Base-by-base conservation (phyloP, 2,113 vertebrate genomes). In the Sprattus sprattus region DNA sequence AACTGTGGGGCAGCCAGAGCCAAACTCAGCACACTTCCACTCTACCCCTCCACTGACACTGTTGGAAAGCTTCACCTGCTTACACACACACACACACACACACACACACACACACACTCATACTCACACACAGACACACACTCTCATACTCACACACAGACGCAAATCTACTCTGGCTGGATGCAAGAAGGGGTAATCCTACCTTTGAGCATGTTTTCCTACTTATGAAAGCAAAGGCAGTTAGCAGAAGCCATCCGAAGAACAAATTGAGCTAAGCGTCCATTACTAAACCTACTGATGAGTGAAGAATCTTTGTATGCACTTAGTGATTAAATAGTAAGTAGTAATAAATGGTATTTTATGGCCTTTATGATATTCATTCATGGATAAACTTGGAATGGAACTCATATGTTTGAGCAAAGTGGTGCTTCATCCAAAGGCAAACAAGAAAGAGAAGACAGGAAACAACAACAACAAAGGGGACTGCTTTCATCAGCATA, bases 401-500 rank as follows among this genome's bases (percentile, higher is more conserved):
- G 71, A 32, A 75, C 28, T 4, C 39, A 10, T 47, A 10, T 47
- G 47, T 49, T 9, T 49, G 47, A 11, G 47, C 9, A 11, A 2
- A 2, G 47, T 9, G 47, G 47, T 9, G 46, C 32, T 32, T 32
- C 28, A 78, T 78, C 28, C 71, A 89, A 92, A 87, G 78, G 28
- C 81, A 86, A 32, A 89, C 13, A 78, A 13, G 25, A 78, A 11
- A 7, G 25, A 25, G 28, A 89, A 84, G 47, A 84, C 85, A 91
- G 89, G 90, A 94, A 91, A 89, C 90, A 88, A 89, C 89, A 78
- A 78, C 71, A 92, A 92, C 86, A 86, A 90, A 89, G 54, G 60
- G 86, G 86, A 86, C 50, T 45, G 88, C 91, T 93, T 93, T 93
- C 91, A 93, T 93, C 91, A 93, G 84, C 84, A 81, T 87, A 71